Base-by-base conservation (phyloP, 2,113 vertebrate species). In the Corythoichthys haematopterus region DNA sequence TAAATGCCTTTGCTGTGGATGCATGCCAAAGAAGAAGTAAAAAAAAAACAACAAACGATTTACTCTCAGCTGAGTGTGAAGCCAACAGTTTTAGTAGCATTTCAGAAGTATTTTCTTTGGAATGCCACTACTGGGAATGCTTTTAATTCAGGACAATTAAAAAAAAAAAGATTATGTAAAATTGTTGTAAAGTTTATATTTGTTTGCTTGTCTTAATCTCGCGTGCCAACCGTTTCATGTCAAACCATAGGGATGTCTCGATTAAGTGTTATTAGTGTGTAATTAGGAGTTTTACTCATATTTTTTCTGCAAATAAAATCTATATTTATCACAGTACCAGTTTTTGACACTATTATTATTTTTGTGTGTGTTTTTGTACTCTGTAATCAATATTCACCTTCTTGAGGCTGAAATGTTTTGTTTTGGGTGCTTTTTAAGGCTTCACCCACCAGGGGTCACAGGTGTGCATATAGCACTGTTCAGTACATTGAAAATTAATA, bases 231-330 rank as follows among this genome's bases (percentile, higher is more conserved):
- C 57, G 66, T 78, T 65, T 70, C 57, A 16, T 63, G 65, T 68
- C 68, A 56, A 75, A 67, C 33, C 14, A 40, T 20, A 46, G 11
- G 2, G 61, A 53, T 74, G 51, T 70, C 20, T 68, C 40, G 52
- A 15, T 63, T 45, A 15, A 47, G 40, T 65, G 37, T 60, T 66
- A 64, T 28, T 69, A 20, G 46, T 70, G n/a, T 5, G 36, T 20
- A 70, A 62, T 57, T 76, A 8, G 6, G 65, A 78, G 38, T 69
- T 81, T 68, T 77, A 78, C 61, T 68, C 55, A 36, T 79, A 76
- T 77, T 72, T 57, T 84, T 80, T 82, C 61, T 81, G 48, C 74
- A 77, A 86, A 87, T 86, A 88, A 87, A 85, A 50, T 78, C 43
- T 85, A 85, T 89, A 87, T 89, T 80, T 85, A 82, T 74, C 76